phyloP scores from a whole-genome alignment of 2,888 invertebrate genomes.

The Opisthograptis luteolata region DNA sequence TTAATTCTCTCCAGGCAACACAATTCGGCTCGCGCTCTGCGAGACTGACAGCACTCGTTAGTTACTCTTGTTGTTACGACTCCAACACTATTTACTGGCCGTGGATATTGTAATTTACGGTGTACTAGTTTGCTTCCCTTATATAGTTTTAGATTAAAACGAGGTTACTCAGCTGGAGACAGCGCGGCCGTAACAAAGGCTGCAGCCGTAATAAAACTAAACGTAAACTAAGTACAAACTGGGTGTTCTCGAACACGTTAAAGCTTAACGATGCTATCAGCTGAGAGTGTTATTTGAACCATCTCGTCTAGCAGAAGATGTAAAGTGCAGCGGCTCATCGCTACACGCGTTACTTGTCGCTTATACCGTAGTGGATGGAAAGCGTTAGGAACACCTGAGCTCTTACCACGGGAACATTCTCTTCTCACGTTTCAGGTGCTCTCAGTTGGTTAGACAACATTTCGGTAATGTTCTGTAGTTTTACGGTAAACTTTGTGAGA shows the following conservation, averaged over 20 bases:
- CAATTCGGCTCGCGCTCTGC: constrained; percentile 57
- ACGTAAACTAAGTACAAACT: constrained; percentile 61
- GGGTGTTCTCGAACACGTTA: constrained; percentile 54
- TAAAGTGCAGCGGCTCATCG: constrained; percentile 47
- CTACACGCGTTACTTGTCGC: constrained; percentile 36
- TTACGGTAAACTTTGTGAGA: constrained; percentile 12
- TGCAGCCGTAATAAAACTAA: constrained; percentile 57
- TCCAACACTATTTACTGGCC: constrained; percentile 62
- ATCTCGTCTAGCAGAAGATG: constrained; percentile 47
- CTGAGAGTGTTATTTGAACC: constrained; percentile 61
- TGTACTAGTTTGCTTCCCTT: constrained; percentile 37
- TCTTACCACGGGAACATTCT: constrained; percentile 31
- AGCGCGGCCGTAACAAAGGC: constrained; percentile 45
- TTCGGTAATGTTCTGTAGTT: constrained; percentile 9
- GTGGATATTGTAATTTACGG: constrained; percentile 51
- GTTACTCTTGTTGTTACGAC: constrained; percentile 64
- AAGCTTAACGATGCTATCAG: constrained; percentile 59
- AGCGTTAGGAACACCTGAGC: constrained; percentile 23
- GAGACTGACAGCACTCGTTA: constrained; percentile 71
- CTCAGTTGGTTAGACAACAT: constrained; percentile 25
- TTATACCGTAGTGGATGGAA: constrained; percentile 11
- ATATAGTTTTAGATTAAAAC: constrained; percentile 39
- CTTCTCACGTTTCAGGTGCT: constrained; percentile 31
- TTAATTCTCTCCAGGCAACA: constrained; percentile 58
- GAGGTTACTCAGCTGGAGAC: constrained; percentile 27